These are phyloP conservation scores for Macrophya annulata DNA, from an alignment of 2,888 invertebrate genomes.

Conservation along the genomic window DNA sequence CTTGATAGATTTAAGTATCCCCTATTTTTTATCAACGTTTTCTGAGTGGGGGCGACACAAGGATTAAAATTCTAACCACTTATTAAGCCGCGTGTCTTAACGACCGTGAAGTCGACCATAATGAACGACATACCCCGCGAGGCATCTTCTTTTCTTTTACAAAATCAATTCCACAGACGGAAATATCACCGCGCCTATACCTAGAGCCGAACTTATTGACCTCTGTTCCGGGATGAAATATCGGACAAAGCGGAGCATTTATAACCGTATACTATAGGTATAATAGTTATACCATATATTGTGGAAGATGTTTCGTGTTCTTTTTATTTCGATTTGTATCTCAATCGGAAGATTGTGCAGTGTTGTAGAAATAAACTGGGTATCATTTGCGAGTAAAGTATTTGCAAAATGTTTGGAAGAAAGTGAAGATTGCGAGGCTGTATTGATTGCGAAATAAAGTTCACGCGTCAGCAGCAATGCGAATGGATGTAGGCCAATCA, in stretches of 20 bases:
- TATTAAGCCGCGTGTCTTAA: neutral
- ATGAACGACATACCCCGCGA: neutral
- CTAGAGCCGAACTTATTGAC: slow-evolving; percentile 23
- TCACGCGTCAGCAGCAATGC: slow-evolving; percentile 37
- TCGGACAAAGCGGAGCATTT: slow-evolving; percentile 28
- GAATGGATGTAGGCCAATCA: slow-evolving; percentile 6
- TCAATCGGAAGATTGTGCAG: neutral
- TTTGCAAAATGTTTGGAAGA: neutral
- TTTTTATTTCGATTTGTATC: neutral
- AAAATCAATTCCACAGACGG: neutral
- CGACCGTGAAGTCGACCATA: neutral
- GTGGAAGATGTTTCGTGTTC: slow-evolving; percentile 1
- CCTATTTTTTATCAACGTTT: neutral
- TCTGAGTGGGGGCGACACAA: neutral
- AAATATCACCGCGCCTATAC: slow-evolving; percentile 1
- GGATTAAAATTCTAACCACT: slow-evolving; percentile 27
- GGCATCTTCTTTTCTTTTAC: neutral
- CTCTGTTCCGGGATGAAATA: slow-evolving; percentile 14
- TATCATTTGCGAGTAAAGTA: neutral
- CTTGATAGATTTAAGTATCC: neutral
- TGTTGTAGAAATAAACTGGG: neutral
- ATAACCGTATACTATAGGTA: neutral
- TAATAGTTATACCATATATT: neutral
- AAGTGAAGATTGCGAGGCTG: neutral
- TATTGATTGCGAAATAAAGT: slow-evolving; percentile 19